phyloP scores from a whole-genome alignment of 1,140 invertebrate species.

The Papilio helenus region DNA sequence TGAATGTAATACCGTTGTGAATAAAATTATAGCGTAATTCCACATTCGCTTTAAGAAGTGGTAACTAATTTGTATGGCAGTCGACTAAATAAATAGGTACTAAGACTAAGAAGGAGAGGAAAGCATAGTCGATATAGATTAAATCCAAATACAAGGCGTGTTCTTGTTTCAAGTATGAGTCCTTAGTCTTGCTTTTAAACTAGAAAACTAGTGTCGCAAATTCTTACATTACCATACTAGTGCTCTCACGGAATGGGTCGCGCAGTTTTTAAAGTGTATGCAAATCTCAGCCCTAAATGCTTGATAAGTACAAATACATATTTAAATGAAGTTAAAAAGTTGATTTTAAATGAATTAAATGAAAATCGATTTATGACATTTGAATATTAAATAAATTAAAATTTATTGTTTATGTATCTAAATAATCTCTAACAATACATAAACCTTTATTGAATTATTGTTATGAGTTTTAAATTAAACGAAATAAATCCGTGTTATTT shows the following conservation, averaged over 20 bases:
- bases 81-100: no score
- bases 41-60: neutral
- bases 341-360: no score
- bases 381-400: no score
- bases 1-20: neutral
- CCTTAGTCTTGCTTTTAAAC: neutral
- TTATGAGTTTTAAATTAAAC: neutral
- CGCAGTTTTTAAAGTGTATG: neutral
- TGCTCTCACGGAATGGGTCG: neutral
- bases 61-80: neutral
- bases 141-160: no score
- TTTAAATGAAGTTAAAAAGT: neutral
- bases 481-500: neutral
- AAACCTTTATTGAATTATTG: no score
- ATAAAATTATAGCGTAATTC: neutral
- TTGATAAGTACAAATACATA: neutral
- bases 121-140: no score
- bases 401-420: no score
- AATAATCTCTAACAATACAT: no score
- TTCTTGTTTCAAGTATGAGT: neutral
- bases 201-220: neutral
- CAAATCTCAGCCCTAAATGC: neutral
- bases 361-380: neutral
- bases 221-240: neutral
- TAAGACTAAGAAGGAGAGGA: no score